Evolutionary conservation across 2,797 vertebrate genomes (phyloP), one percentile per base, ranked within the genome.

Genomic region (Huso huso): DNA sequence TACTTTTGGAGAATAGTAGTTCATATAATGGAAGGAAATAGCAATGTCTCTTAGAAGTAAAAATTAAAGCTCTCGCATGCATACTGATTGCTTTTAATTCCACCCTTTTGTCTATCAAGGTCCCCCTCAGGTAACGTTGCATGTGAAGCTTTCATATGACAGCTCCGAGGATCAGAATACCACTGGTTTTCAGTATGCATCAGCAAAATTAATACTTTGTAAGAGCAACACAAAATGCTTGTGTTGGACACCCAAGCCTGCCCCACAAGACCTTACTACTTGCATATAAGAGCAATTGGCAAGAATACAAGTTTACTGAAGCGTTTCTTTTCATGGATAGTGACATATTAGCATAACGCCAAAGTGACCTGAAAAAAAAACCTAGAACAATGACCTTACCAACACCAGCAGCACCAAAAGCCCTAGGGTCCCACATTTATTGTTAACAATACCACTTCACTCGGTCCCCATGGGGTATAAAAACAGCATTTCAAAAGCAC

Each of bases 71-170:
- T 58, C 68, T 63, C 48, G 6, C 1, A 51, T 60, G 9, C 15
- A 55, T 55, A 9, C 69, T 48, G 61, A 69, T 63, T 49, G 6
- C 1, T 77, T 75, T 61, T 37, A 67, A 9, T 59, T 80, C 73
- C 78, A 18, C 15, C 1, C 73, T 58, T 58, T 62, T 23, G 18
- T 23, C 76, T 66, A 71, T 74, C 62, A 71, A 62, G 69, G 65
- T 68, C 69, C 69, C 68, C 74, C 73, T 66, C 73, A 67, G 74
- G 72, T 76, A 58, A 62, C 18, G 10, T 18, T 62, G 9, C 61
- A 37, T 62, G 23, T 37, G 61, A 12, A 37, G 61, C 61, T 62
- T 62, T 62, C n/a, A 62, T 62, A 10, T 62, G 48, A 48, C 18
- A 2, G 61, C 18, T 48, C 6, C 10, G 18, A 62, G 61, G 48